Conservation (phyloP, 1,140 invertebrate genomes). For the Macrosteles quadrilineatus region DNA sequence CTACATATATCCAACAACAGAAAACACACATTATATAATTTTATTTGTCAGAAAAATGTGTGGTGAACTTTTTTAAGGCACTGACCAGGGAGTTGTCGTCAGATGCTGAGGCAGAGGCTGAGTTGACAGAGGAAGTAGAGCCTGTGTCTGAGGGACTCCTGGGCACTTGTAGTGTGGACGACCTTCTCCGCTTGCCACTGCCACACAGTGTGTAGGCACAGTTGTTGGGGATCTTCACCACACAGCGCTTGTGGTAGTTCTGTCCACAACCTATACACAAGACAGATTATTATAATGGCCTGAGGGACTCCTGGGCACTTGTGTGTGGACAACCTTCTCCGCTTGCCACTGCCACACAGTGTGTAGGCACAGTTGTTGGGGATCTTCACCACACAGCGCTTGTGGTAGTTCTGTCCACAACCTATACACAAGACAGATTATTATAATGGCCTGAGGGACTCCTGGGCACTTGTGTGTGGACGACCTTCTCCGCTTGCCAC, state of each 20-base stretch:
- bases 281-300: no score
- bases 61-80: conserved; percentile 23
- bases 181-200: conserved; percentile 54
- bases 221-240: conserved; percentile 98
- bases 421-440: no score
- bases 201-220: conserved; percentile 63
- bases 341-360: no score
- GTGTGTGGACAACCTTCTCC: no score
- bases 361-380: no score
- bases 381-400: no score
- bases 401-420: no score
- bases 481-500: no score
- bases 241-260: conserved; percentile 98
- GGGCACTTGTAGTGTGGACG: conserved; percentile 60
- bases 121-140: conserved; percentile 52
- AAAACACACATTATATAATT: no score
- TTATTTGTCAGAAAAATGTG: conserved; percentile 19
- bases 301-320: no score
- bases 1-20: neutral
- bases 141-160: conserved; percentile 66
- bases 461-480: no score
- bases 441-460: no score
- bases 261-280: conserved; percentile 82
- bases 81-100: conserved; percentile 48
- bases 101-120: conserved; percentile 44